Evolutionary conservation across 2,888 invertebrate species (phyloP), one percentile per base, ranked within the genome.

Genomic region (Caradrina kadenii): DNA sequence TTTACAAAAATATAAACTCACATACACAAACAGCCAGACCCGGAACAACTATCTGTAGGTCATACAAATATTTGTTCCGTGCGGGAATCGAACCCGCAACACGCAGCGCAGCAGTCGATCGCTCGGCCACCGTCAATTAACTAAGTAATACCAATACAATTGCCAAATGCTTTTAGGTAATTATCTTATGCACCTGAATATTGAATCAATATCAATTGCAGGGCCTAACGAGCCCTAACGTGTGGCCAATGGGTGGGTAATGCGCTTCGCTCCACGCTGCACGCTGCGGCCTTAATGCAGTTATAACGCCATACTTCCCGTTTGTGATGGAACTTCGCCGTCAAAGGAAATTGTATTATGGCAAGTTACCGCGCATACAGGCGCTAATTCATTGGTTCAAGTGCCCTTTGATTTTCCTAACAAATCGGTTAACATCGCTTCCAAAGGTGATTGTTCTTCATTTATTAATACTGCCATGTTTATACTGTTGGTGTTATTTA

Each of bases 211-310:
- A 60, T 45, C 50, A n/a, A 15, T 17, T 8, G 15, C 21, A 39
- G n/a, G 39, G 11, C 11, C 6, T 59, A 55, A 69, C 48, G n/a
- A 69, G 59, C 39, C 22, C 17, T 53, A 53, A 45, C 15, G 70
- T 11, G 5, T 31, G 35, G 15, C 56, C 56, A n/a, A 53, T 52
- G 48, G 26, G 26, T 56, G 15, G 13, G 2, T 48, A 53, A 58
- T 15, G n/a, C 21, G n/a, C 5, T 21, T 10, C 15, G 17, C 21
- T 15, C 10, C 3, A 35, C 4, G 21, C 21, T 58, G 70, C 53
- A 53, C 19, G 22, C 39, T 22, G n/a, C n/a, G 22, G 26, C n/a
- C 15, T 19, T 69, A 76, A 72, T 26, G 31, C 6, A 5, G 31
- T 54, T 72, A 49, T 35, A 21, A 19, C 22, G 21, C 56, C 45